Percentiles rank a stretch among this genome's conserved stretches.
These are phyloP conservation scores for Ectobius pallidus DNA, from an alignment of 2,888 invertebrate genomes.

Conservation along the genomic window DNA sequence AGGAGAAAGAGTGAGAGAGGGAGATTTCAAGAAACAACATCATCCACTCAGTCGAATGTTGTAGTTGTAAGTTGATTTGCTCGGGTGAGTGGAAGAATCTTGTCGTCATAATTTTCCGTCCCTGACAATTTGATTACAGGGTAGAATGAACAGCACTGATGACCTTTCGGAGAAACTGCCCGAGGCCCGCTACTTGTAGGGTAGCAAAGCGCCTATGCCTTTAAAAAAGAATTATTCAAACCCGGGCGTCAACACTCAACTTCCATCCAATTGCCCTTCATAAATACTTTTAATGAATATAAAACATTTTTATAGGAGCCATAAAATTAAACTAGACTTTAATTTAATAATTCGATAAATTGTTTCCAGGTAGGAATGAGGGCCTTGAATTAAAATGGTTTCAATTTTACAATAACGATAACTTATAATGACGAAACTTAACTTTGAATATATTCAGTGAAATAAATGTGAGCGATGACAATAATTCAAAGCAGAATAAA, in stretches of 20 bases:
- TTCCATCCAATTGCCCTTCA: not conserved
- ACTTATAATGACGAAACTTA: too few species aligned
- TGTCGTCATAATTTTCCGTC: slow-evolving; percentile 39
- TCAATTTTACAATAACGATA: too few species aligned
- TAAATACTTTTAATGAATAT: not conserved
- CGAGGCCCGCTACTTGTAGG: slow-evolving; percentile 7
- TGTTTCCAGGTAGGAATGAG: too few species aligned
- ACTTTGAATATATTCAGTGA: too few species aligned
- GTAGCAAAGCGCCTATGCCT: not conserved
- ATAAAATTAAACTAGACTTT: too few species aligned
- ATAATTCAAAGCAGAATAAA: too few species aligned
- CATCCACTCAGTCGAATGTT: slow-evolving; percentile 21
- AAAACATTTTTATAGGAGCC: too few species aligned
- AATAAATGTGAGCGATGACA: too few species aligned
- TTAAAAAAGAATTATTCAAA: not conserved
- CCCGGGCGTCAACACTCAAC: not conserved
- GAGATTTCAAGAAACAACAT: slow-evolving; percentile 29
- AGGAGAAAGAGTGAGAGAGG: not conserved
- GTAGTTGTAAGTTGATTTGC: slow-evolving; percentile 32
- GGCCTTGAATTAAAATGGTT: too few species aligned
- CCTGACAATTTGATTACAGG: slow-evolving; percentile 41
- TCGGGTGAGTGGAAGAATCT: slow-evolving; percentile 20
- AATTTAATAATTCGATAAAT: too few species aligned
- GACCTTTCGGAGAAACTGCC: slow-evolving; percentile 36
- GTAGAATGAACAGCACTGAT: slow-evolving; percentile 33